Evolutionary conservation across 1,140 invertebrate species (phyloP), one percentile per base, ranked within the genome.

Genomic region (Bombus breviceps): DNA sequence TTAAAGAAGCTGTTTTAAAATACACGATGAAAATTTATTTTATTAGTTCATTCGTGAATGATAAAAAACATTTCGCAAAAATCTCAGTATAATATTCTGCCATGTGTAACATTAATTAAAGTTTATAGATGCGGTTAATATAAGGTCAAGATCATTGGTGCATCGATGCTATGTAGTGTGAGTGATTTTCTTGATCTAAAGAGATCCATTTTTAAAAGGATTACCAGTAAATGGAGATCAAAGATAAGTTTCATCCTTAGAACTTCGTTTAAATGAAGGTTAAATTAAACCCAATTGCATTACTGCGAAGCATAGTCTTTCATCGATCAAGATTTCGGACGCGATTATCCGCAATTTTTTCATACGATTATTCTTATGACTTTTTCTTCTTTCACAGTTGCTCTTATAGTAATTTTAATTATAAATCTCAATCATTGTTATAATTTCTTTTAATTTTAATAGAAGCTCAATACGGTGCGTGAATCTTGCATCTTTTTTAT

Each of bases 171-270:
- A 53, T 59, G 39, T 59, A 68, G 34, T 25, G 6, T 12, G 74
- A 47, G 41, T 81, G 81, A 86, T 85, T 47, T 73, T 28, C 34
- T 66, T 85, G 69, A 77, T 88, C 41, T 89, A 88, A 88, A 77
- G 79, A 69, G 39, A 88, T 79, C 75, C 66, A n/a, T 34, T 41
- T 68, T 43, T 86, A 86, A 89, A 53, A 71, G 69, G 84, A 89
- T 89, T 88, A 89, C 80, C 73, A 80, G 64, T 86, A 74, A 89
- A 89, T 81, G 62, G 79, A 89, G 88, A 83, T 89, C 79, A 89
- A 83, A 89, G 87, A 86, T 89, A 86, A 72, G 66, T 89, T 88
- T 86, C 74, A 82, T 86, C 74, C 73, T 82, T 71, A 78, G 69
- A 82, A 78, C 72, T 74, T 79, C 78, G 57, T 83, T 86, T 86